phyloP scores from a whole-genome alignment of 1,140 invertebrate genomes.

The Trichogramma pretiosum region DNA sequence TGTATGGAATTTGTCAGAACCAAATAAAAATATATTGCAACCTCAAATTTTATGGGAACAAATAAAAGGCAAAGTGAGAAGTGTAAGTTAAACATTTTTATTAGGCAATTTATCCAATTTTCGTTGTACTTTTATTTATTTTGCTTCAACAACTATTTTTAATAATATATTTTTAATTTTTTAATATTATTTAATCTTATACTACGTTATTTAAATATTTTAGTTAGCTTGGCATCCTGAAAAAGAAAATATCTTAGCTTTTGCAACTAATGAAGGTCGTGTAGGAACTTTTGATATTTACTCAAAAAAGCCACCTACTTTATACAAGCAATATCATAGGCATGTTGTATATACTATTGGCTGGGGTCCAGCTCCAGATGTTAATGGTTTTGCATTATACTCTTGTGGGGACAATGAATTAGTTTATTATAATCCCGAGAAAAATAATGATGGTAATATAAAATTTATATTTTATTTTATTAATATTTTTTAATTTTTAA shows the following conservation, averaged over 20 bases:
- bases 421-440: conserved; percentile 41
- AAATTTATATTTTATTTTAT: background rate
- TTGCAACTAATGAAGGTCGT: conserved; percentile 65
- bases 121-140: no score
- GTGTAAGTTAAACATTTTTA: conserved; percentile 48
- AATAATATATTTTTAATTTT: background rate
- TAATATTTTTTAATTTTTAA: conserved; percentile 11
- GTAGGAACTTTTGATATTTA: conserved; percentile 49
- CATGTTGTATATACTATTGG: conserved; percentile 35
- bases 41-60: conserved; percentile 57
- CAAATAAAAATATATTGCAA: conserved; percentile 42
- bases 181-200: no score
- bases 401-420: conserved; percentile 45
- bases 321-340: conserved; percentile 39
- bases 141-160: no score
- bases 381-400: conserved; percentile 40
- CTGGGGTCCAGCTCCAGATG: conserved; percentile 40
- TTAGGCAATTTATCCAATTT: no score
- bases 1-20: conserved; percentile 57
- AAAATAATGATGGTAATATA: conserved; percentile 39
- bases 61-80: conserved; percentile 62
- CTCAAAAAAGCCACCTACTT: conserved; percentile 28
- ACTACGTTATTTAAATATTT: conserved; percentile 11
- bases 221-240: conserved; percentile 68
- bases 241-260: conserved; percentile 64